A percentile compares a stretch with the other conserved stretches of the same genome.
These are phyloP conservation scores for Crioceris asparagi DNA, from an alignment of 2,888 invertebrate species.

Conservation along the genomic window DNA sequence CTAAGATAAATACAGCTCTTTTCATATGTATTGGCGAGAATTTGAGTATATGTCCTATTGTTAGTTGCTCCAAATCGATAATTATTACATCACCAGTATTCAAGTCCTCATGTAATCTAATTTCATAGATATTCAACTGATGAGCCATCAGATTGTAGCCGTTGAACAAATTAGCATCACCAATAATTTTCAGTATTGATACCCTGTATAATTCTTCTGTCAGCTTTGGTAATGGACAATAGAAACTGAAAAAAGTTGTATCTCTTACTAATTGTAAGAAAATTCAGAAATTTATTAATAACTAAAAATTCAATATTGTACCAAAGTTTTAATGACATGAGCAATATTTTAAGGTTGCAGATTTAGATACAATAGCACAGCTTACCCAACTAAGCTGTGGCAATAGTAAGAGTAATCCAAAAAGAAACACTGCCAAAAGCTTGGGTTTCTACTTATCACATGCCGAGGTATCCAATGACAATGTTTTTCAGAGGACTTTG, in stretches of 20 bases:
- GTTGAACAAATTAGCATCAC: slow-evolving; percentile 24
- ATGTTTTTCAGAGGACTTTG: too few relatives aligned
- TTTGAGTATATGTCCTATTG: slow-evolving; percentile 35
- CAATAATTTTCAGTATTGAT: slow-evolving; percentile 34
- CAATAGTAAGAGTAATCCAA: too few relatives aligned
- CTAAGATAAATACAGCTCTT: slow-evolving; percentile 36
- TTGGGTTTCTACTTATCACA: too few relatives aligned
- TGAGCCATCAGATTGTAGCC: slow-evolving; percentile 33
- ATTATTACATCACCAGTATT: slow-evolving; percentile 39
- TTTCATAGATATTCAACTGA: slow-evolving; percentile 38
- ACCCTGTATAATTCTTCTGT: slow-evolving; percentile 39
- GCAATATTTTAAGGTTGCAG: too few relatives aligned
- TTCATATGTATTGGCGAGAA: slow-evolving; percentile 37
- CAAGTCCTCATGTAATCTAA: slow-evolving; percentile 38
- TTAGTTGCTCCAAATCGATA: slow-evolving; percentile 34
- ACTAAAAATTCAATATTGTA: too few relatives aligned
- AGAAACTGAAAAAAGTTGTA: slow-evolving; percentile 35
- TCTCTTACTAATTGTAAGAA: too few relatives aligned
- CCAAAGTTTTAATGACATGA: too few relatives aligned
- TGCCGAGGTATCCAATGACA: too few relatives aligned
- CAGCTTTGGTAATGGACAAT: slow-evolving; percentile 38
- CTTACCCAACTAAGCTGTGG: too few relatives aligned
- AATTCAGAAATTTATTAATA: too few relatives aligned
- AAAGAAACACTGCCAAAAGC: too few relatives aligned
- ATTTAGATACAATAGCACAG: too few relatives aligned